Percentiles rank a stretch among this genome's conserved stretches.
These are phyloP conservation scores for Psammodynastes pulverulentus DNA, from an alignment of 2,113 vertebrate genomes.

Conservation along the genomic window DNA sequence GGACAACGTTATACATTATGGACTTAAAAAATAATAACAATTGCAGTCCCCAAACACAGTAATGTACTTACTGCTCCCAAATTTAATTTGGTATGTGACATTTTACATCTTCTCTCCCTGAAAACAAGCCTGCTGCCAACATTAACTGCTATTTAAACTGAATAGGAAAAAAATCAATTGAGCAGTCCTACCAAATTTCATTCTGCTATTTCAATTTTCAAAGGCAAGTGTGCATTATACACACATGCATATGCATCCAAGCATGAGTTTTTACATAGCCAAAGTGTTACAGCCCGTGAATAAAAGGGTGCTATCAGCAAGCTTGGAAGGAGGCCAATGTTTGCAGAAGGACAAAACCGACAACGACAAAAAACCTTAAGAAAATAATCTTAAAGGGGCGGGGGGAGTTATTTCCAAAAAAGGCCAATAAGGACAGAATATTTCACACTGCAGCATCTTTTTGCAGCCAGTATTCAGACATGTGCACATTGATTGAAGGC, in stretches of 20 bases:
- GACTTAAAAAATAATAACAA: neutral
- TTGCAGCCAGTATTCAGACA: neutral
- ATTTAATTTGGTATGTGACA: neutral
- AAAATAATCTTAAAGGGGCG: neutral
- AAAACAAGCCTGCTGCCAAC: neutral
- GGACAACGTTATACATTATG: neutral
- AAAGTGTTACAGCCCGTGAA: neutral
- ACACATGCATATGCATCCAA: neutral
- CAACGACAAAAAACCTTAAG: neutral
- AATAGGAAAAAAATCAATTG: neutral
- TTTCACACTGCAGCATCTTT: neutral
- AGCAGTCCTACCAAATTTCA: neutral
- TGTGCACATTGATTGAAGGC: neutral
- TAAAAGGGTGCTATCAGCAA: neutral
- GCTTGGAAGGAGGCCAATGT: neutral
- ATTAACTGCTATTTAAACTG: neutral
- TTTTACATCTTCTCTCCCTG: neutral
- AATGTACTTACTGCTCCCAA: neutral
- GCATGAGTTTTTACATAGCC: neutral
- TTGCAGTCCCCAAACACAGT: neutral
- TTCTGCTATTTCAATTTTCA: neutral
- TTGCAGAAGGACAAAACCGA: neutral
- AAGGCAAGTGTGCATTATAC: neutral
- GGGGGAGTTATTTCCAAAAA: neutral
- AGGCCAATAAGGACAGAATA: neutral